Evolutionary conservation across 1,140 invertebrate species (phyloP).

Genomic region (Temnothorax curvispinosus): DNA sequence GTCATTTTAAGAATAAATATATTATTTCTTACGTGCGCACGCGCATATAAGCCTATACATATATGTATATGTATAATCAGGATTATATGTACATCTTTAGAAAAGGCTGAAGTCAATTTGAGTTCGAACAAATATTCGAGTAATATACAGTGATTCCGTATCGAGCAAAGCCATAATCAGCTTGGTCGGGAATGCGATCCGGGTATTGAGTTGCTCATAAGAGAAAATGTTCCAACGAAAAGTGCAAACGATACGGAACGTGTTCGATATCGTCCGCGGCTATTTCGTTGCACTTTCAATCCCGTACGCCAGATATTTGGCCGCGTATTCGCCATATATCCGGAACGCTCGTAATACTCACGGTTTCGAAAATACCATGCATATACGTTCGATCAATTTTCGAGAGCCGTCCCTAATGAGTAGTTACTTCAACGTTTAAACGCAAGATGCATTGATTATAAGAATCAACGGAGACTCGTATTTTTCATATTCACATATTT

Average conservation of each 20-base stretch:
- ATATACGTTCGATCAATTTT: conserved; percentile 14
- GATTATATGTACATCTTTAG: neutral
- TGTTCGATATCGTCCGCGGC: conserved; percentile 12
- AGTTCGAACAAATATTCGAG: conserved; percentile 20
- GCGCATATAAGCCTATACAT: neutral
- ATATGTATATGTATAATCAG: no score
- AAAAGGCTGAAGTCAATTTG: conserved; percentile 28
- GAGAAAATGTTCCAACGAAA: conserved; percentile 29
- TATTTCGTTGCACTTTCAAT: conserved; percentile 33
- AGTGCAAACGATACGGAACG: conserved; percentile 1
- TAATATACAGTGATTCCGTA: neutral
- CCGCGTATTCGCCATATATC: neutral
- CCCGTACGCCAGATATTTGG: conserved; percentile 17
- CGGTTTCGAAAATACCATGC: neutral
- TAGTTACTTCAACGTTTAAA: conserved; percentile 5
- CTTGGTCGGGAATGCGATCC: conserved; percentile 21
- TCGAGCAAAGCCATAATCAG: conserved; percentile 19
- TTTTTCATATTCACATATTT: neutral
- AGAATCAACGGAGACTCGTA: neutral
- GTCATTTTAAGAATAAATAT: neutral
- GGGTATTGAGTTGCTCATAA: conserved; percentile 8
- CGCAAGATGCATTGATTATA: neutral
- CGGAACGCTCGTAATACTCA: neutral
- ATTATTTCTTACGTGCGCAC: no score
- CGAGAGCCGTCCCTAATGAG: neutral